These are phyloP conservation scores for Operophtera brumata DNA, from an alignment of 2,888 invertebrate species.

Conservation along the genomic window DNA sequence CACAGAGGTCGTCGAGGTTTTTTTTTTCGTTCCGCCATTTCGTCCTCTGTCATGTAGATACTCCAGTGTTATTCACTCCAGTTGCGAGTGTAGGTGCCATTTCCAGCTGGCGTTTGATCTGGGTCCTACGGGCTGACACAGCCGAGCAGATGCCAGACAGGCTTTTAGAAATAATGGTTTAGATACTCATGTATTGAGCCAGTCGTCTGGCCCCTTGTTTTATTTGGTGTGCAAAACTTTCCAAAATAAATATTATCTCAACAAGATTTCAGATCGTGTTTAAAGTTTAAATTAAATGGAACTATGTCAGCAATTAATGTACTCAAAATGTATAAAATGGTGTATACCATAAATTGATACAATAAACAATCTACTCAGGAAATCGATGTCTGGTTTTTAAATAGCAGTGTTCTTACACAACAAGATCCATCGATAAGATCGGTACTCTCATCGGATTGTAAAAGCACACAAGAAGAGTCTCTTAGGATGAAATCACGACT, in stretches of 20 bases:
- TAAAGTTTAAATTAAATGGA: slow-evolving; percentile 11
- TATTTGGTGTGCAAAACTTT: too few relatives aligned
- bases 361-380: slow-evolving; percentile 22
- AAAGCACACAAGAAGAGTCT: too few relatives aligned
- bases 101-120: slow-evolving; percentile 14
- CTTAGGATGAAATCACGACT: too few relatives aligned
- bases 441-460: slow-evolving; percentile 22
- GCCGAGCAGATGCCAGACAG: neutral
- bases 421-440: slow-evolving; percentile 18
- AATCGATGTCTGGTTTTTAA: slow-evolving; percentile 24
- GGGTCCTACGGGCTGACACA: slow-evolving; percentile 2
- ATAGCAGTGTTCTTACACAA: slow-evolving; percentile 27
- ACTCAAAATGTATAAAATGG: neutral
- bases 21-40: too few relatives aligned
- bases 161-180: slow-evolving; percentile 4
- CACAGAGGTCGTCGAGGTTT: too few relatives aligned
- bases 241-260: too few relatives aligned
- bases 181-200: slow-evolving; percentile 6
- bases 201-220: too few relatives aligned
- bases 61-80: neutral
- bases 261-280: too few relatives aligned
- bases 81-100: slow-evolving; percentile 3
- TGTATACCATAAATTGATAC: slow-evolving; percentile 16
- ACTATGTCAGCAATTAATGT: neutral
- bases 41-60: neutral